Base-by-base conservation (phyloP, 1,140 invertebrate genomes). In the Drosophila nigromelanica region DNA sequence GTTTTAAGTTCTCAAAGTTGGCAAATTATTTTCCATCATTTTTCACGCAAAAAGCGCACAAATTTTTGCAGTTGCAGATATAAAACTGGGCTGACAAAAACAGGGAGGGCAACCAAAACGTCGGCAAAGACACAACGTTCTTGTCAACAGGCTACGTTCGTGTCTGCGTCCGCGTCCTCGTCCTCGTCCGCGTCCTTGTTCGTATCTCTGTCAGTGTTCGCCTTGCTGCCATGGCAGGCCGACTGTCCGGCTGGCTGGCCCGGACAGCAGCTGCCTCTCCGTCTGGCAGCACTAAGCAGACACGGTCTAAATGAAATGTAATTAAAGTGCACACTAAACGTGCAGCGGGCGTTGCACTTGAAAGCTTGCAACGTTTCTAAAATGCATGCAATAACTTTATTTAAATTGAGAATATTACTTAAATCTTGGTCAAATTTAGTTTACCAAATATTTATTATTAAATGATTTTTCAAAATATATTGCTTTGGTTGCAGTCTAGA, bases 1-100 rank as follows among this genome's bases (percentile, higher is more conserved):
- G 75, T 64, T 64, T 69, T 60, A 74, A 74, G 78, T 76, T 60
- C 64, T 81, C 51, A 47, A 56, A 66, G 58, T 15, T 45, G 37
- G 59, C 71, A 85, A 82, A 87, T 82, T 87, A 87, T 87, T 87
- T 87, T 78, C 76, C 83, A 87, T 87, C 76, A 89, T 87, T 87
- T 89, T 89, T 89, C 76, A 83, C 72, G 43, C 76, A 89, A 89
- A 83, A 87, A 79, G 83, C 73, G 64, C 62, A 76, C 40, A 55
- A 78, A 85, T 70, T 77, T 76, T 58, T 70, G 68, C 76, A 35
- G 52, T 67, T 48, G 66, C 54, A 14, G 54, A 43, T 58, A 15
- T 24, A 27, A 14, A 18, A 58, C 55, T 12, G 21, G 11, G 15
- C 21, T 8, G 14, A 14, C 7, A 42, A 14, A 47, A 10, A 1